Conservation (phyloP, 2,113 vertebrate species). For the Gadus macrocephalus region DNA sequence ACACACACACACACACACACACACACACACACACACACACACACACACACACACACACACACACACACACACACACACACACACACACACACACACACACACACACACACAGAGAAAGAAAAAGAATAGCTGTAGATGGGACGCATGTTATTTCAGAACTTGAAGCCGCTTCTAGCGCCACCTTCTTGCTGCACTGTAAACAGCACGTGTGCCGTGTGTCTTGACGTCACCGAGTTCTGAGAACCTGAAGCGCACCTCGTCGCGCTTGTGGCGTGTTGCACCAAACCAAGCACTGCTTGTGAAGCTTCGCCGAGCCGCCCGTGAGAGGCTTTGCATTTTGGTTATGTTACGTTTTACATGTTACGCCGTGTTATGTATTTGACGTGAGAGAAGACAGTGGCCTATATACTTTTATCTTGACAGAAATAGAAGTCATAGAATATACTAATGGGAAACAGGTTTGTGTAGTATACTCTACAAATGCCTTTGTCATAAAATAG, state of each 20-base stretch:
- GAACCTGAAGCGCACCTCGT: background rate
- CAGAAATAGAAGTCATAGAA: constrained; percentile 52
- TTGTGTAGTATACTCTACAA: constrained; percentile 52
- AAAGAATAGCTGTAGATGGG: constrained; percentile 14
- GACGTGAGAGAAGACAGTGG: constrained; percentile 25
- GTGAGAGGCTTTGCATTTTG: too few species aligned
- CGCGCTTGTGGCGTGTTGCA: too few species aligned
- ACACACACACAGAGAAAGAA: constrained; percentile 8
- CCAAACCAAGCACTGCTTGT: too few species aligned
- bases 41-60: constrained; percentile 10
- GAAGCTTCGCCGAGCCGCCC: too few species aligned
- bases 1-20: too few species aligned
- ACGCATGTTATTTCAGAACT: background rate
- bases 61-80: background rate
- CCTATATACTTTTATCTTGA: constrained; percentile 51
- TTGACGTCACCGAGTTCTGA: too few species aligned
- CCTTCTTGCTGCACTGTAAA: constrained; percentile 11
- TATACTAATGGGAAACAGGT: constrained; percentile 59
- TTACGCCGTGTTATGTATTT: too few species aligned
- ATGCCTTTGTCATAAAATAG: too few species aligned
- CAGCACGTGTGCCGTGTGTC: too few species aligned
- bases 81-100: too few species aligned
- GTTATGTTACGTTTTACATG: too few species aligned
- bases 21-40: constrained; percentile 27
- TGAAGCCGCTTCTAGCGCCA: constrained; percentile 5